A percentile compares a stretch with the other conserved stretches of the same genome.
These are phyloP conservation scores for Gnathonemus longibarbis DNA, from an alignment of 2,113 vertebrate species.

Conservation along the genomic window DNA sequence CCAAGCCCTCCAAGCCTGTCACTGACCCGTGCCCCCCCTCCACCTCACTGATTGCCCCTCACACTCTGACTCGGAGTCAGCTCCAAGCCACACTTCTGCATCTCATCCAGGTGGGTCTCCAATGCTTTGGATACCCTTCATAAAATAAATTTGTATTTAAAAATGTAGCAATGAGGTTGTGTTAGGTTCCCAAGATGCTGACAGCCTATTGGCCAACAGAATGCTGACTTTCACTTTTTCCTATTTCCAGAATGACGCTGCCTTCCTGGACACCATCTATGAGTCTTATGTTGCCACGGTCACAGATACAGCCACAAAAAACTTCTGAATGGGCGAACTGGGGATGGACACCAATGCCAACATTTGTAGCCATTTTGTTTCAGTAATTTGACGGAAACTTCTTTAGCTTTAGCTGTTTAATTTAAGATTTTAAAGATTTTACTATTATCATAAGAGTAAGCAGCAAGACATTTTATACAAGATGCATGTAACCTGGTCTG, in stretches of 20 bases:
- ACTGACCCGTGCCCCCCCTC: conserved; percentile 26
- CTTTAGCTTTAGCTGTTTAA: neutral
- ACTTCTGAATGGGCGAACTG: conserved; percentile 20
- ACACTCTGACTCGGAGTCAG: conserved; percentile 65
- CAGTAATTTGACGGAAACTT: neutral
- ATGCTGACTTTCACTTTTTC: neutral
- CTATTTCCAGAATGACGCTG: conserved; percentile 80
- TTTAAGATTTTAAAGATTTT: conserved; percentile 19
- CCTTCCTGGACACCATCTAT: conserved; percentile 86
- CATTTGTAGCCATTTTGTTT: neutral
- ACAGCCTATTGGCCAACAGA: neutral
- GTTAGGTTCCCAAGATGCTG: neutral
- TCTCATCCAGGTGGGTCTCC: conserved; percentile 72
- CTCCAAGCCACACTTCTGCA: conserved; percentile 78
- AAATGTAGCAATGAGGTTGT: neutral
- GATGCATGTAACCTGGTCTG: neutral
- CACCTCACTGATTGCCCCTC: conserved; percentile 16
- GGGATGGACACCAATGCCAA: neutral
- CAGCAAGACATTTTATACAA: neutral
- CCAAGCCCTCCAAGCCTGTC: conserved; percentile 40
- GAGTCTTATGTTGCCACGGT: conserved; percentile 74
- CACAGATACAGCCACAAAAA: conserved; percentile 28
- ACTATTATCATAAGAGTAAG: neutral
- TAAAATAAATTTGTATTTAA: neutral
- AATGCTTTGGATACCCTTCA: neutral